Base-by-base conservation (phyloP, 2,888 invertebrate genomes). In the Ommatoiulus sabulosus region DNA sequence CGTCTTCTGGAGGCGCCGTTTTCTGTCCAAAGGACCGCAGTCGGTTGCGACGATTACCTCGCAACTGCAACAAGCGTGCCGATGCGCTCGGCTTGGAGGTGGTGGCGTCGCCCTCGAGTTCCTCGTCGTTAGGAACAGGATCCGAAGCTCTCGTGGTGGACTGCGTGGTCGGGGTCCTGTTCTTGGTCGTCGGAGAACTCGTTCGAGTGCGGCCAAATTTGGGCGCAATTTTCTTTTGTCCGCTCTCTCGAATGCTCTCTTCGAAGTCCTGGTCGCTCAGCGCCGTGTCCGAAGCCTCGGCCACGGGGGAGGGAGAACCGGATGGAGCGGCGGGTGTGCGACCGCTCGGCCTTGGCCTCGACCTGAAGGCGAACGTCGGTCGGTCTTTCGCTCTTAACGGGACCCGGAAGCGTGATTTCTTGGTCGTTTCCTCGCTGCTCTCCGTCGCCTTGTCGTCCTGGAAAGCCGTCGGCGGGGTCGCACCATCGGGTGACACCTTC, bases 191-290 rank as follows among this genome's bases (percentile, higher is more conserved):
- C 10, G 72, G 24, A 0, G 72, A 5, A 5, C 4, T 85, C 15
- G 85, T 85, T 15, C 85, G 12, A 15, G 44, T 85, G 44, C 85
- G 44, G 20, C 85, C 46, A 6, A 85, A 46, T 44, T 85, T 85
- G 20, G 85, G 85, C 8, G 85, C 44, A n/a, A 85, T 85, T 10
- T 85, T 85, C 20, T 85, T 85, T 15, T 85, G 85, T 7, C 85
- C 43, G 17, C 63, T 43, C 57, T 24, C 43, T 48, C 86, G 86
- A 8, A 88, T 57, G 46, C 86, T 88, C 63, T 88, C 88, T 63
- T 88, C 88, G 44, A 88, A 88, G 44, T 88, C 86, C 86, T 88
- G 86, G 57, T 88, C 88, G 44, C 52, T 86, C 43, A 86, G 86
- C 5, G 88, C 44, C 0, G 86, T 48, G 12, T 44, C 80, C 15